phyloP scores from a whole-genome alignment of 2,888 invertebrate genomes.

The Ophion obscuratus region DNA sequence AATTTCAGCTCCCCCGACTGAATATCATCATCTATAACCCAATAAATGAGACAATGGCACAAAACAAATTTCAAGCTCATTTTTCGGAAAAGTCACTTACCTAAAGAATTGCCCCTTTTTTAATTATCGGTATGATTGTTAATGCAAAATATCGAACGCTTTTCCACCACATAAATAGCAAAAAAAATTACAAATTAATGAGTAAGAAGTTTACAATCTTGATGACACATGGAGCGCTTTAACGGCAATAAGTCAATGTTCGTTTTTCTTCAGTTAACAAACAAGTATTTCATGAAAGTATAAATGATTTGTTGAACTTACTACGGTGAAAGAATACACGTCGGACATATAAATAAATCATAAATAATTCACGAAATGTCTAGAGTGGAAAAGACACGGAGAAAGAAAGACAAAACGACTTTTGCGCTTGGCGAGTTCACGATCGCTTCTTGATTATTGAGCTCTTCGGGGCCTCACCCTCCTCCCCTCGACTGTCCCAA shows the following conservation, averaged over 20 bases:
- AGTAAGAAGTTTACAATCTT: conserved; percentile 1
- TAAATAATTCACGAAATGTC: conserved; percentile 29
- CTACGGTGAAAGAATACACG: neutral
- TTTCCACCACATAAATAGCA: neutral
- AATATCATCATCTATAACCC: no score
- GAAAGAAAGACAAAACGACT: conserved; percentile 9
- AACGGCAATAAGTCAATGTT: neutral
- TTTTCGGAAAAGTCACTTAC: no score
- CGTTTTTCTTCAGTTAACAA: neutral
- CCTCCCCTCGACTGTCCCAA: conserved; percentile 59
- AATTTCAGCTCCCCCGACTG: no score
- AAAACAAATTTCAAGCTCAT: no score
- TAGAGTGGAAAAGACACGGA: conserved; percentile 2
- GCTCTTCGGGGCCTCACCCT: conserved; percentile 46
- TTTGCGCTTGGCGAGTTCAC: conserved; percentile 30
- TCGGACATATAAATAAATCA: conserved; percentile 28
- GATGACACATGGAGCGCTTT: neutral
- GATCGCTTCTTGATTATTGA: conserved; percentile 60
- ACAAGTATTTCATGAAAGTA: neutral
- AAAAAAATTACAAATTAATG: neutral
- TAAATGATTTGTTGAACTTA: neutral
- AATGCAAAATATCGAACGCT: neutral
- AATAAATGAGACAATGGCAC: no score
- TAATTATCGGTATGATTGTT: neutral
- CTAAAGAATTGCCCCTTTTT: no score